Base-by-base conservation (phyloP, 1,140 invertebrate species). In the Cylas formicarius region DNA sequence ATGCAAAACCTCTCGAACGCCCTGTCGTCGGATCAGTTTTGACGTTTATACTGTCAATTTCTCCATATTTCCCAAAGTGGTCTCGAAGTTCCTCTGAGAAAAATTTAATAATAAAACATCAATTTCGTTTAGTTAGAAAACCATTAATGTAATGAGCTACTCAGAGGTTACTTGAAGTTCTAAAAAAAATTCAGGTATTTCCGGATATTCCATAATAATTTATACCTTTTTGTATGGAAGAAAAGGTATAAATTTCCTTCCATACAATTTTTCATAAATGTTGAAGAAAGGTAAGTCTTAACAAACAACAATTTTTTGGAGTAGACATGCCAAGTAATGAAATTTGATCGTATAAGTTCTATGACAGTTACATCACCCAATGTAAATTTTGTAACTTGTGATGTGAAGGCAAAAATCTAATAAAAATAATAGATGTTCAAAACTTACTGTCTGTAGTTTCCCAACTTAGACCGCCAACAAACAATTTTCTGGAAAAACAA, bases 391-490 rank as follows among this genome's bases (percentile, higher is more conserved):
- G 24, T n/a, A n/a, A n/a, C n/a, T n/a, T n/a, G n/a, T n/a, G n/a
- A n/a, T n/a, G n/a, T n/a, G n/a, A n/a, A n/a, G 4, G 62, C 3
- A 20, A 24, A 58, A 52, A 32, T 34, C 41, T 17, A 33, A 26
- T 27, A 49, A 43, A 48, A 27, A 41, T 17, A 17, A 19, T 44
- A 29, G 39, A 50, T 31, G 18, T 35, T 43, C 26, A 29, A 48
- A 66, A 86, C 88, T 90, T 75, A 96, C 92, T 93, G 71, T 96
- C 90, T 67, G 89, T 89, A 14, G 92, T 96, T 77, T 95, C 90
- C 90, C 92, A 96, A 75, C 90, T 95, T 48, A 97, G 72, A 46
- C 90, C 92, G 63, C 93, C 93, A 71, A 96, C 90, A 81, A 97
- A 97, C 54, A 97, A 80, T 81, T 97, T 97, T 76, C 92, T 96